A percentile compares a stretch with the other conserved stretches of the same genome.
Conservation (phyloP, 1,140 invertebrate species). For the Danaus plexippus region DNA sequence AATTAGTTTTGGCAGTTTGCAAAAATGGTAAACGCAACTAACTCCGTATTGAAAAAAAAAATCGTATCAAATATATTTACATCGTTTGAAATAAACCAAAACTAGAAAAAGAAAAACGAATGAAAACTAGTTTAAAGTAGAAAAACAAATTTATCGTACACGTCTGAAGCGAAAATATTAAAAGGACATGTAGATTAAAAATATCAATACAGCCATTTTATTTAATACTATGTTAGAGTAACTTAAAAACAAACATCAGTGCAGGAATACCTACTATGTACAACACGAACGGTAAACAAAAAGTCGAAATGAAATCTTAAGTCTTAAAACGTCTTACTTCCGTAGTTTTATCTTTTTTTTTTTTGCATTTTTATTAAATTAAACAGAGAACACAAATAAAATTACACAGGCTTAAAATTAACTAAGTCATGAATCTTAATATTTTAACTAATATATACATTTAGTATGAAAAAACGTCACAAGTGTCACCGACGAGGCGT, state of each 20-base stretch:
- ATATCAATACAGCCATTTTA: conserved; percentile 56
- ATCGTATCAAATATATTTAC: conserved; percentile 62
- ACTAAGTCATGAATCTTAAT: too few species aligned
- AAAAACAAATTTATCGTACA: too few species aligned
- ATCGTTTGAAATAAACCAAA: conserved; percentile 41
- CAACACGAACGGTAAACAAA: conserved; percentile 49
- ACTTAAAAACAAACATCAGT: conserved; percentile 63
- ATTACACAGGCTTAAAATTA: too few species aligned
- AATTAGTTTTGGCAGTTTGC: conserved; percentile 68
- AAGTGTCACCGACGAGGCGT: too few species aligned
- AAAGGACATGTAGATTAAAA: conserved; percentile 45
- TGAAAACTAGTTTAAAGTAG: too few species aligned
- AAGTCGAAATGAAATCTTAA: conserved; percentile 37
- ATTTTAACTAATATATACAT: too few species aligned
- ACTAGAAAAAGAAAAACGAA: conserved; percentile 17
- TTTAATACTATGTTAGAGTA: conserved; percentile 48
- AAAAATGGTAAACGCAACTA: conserved; percentile 69
- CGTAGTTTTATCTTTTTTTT: too few species aligned
- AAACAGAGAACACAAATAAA: too few species aligned
- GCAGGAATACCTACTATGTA: conserved; percentile 61
- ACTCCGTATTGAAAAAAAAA: conserved; percentile 45
- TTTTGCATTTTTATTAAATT: too few species aligned
- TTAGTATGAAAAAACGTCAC: too few species aligned
- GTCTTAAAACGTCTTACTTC: conserved; percentile 30
- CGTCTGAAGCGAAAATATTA: conserved; percentile 42